Conservation (phyloP, 2,888 invertebrate genomes). For the Epiblema foenella region DNA sequence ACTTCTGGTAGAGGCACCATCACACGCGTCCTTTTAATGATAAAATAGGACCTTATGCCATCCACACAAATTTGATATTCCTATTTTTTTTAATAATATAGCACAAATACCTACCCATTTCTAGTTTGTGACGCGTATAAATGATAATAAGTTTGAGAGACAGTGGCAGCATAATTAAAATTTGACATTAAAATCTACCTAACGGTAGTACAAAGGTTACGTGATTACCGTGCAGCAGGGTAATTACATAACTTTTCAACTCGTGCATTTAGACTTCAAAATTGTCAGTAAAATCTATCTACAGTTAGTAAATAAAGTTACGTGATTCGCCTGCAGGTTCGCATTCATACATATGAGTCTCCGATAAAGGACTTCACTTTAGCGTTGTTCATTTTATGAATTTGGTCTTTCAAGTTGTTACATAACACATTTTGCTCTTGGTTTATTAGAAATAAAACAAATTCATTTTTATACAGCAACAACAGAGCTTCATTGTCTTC, state of each 20-base stretch:
- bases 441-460: not conserved
- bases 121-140: not conserved
- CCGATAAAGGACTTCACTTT: no score
- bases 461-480: not conserved
- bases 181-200: no score
- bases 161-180: not conserved
- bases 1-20: not conserved
- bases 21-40: not conserved
- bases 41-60: not conserved
- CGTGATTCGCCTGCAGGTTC: no score
- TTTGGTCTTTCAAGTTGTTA: no score
- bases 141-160: not conserved
- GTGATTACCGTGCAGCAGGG: no score
- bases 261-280: no score
- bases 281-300: no score
- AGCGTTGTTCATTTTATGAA: no score
- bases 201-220: no score
- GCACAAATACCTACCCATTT: not conserved
- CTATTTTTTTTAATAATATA: not conserved
- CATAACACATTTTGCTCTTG: no score
- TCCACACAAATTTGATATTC: not conserved
- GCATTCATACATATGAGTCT: not conserved
- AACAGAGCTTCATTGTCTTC: conserved; percentile 27
- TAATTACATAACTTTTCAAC: no score
- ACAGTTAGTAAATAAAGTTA: no score